These are phyloP conservation scores for Xenops minutus DNA, from an alignment of 2,797 vertebrate species.

Conservation along the genomic window DNA sequence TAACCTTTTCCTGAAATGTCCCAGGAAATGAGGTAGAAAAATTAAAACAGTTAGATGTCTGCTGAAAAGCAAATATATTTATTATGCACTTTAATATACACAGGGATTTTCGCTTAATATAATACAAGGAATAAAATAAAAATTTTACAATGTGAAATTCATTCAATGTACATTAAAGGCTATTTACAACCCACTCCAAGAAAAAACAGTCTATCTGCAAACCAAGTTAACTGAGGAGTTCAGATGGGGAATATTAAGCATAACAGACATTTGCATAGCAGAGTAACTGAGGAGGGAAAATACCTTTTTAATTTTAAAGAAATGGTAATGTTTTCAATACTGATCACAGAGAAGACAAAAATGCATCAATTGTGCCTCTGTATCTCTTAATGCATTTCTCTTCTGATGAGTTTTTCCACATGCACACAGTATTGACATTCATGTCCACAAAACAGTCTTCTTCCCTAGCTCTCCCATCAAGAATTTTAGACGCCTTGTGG, in stretches of 20 bases:
- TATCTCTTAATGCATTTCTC: not conserved
- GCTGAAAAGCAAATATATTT: slow-evolving; percentile 99
- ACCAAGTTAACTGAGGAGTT: slow-evolving; percentile 69
- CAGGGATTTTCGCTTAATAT: slow-evolving; percentile 91
- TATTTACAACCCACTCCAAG: slow-evolving; percentile 90
- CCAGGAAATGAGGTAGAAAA: slow-evolving; percentile 40
- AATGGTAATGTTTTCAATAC: slow-evolving; percentile 53
- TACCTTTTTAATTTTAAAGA: slow-evolving; percentile 43
- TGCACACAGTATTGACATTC: not conserved
- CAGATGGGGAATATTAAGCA: slow-evolving; percentile 66
- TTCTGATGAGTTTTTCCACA: not conserved
- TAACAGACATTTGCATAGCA: slow-evolving; percentile 79
- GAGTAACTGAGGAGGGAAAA: slow-evolving; percentile 72
- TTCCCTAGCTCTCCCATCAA: not conserved
- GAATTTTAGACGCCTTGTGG: not conserved
- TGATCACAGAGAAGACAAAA: slow-evolving; percentile 55
- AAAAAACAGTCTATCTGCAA: slow-evolving; percentile 76
- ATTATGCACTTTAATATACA: slow-evolving; percentile 99
- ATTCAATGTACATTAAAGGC: slow-evolving; percentile 94
- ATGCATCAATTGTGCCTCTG: slow-evolving; percentile 9
- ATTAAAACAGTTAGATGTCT: slow-evolving; percentile 69
- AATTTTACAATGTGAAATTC: slow-evolving; percentile 90
- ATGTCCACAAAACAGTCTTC: not conserved
- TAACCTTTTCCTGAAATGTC: not conserved
- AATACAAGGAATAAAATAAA: slow-evolving; percentile 96